Conservation (phyloP, 2,113 vertebrate genomes). For the Oryctolagus cuniculus region mOryCun1.1 NC_091450.1:36742501-36743000, state of each 20-base stretch:
- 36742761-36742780: neutral
- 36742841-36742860: neutral
- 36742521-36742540: too few relatives aligned
- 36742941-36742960: neutral
- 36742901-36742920: neutral
- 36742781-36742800: neutral
- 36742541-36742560: neutral
- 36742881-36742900: neutral
- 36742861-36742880: neutral
- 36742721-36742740: neutral
- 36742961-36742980: too few relatives aligned
- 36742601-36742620: neutral
- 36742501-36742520: rapidly evolving
- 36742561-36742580: neutral
- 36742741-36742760: neutral
- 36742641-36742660: rapidly evolving
- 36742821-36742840: neutral
- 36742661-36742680: neutral
- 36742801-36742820: too few relatives aligned
- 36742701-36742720: neutral
- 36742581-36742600: neutral
- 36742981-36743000: neutral
- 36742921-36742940: too few relatives aligned
- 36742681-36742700: neutral
- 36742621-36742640: neutral